Conservation (phyloP, 2,113 vertebrate genomes). For the Semnopithecus entellus region DNA sequence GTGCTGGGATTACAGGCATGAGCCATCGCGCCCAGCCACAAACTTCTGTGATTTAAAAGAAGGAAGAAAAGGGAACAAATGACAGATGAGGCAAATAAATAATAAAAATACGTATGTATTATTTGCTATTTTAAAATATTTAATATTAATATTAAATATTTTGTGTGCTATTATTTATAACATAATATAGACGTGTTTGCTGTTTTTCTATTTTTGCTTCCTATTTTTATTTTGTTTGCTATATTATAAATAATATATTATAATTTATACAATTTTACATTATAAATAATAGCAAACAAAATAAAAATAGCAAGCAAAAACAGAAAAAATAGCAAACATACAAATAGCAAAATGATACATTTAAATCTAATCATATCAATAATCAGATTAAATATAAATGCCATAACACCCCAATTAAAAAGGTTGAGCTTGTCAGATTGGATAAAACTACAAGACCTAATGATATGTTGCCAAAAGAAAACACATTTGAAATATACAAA, state of each 20-base stretch:
- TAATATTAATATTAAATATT: too few relatives aligned
- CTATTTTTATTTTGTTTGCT: neutral
- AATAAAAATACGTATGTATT: neutral
- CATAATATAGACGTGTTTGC: neutral
- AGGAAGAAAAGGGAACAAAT: neutral
- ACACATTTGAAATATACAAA: neutral
- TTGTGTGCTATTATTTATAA: too few relatives aligned
- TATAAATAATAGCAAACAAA: neutral
- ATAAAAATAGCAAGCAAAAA: neutral
- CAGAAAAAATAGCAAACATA: neutral
- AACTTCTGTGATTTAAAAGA: neutral
- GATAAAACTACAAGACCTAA: neutral
- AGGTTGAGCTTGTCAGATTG: neutral
- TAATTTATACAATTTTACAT: neutral
- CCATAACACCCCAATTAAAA: neutral
- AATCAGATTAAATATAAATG: neutral
- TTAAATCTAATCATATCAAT: neutral
- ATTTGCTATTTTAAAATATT: too few relatives aligned
- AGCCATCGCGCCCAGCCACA: too few relatives aligned
- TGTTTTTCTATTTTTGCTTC: neutral
- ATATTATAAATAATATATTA: neutral
- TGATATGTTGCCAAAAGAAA: neutral
- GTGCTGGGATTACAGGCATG: too few relatives aligned
- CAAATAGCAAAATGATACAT: neutral
- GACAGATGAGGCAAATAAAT: neutral